Conservation (phyloP, 1,140 invertebrate species). For the Liolophura sinensis region DNA sequence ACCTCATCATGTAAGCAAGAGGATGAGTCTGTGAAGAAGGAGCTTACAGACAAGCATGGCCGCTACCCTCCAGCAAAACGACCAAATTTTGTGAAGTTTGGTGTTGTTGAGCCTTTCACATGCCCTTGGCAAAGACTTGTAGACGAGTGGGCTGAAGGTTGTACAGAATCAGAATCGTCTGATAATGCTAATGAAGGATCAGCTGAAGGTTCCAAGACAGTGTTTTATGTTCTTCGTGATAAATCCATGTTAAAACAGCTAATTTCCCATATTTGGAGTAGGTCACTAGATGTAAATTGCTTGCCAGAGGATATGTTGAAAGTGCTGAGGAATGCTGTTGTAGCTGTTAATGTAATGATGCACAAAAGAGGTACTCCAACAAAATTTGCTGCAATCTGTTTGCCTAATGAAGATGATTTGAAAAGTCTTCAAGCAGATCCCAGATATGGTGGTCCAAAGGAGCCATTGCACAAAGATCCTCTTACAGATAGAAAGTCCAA, state of each 20-base stretch:
- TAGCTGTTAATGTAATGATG: constrained; percentile 40
- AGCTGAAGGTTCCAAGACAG: neutral
- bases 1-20: constrained; percentile 30
- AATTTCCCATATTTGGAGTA: neutral
- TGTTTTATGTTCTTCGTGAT: constrained; percentile 31
- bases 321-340: constrained; percentile 64
- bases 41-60: constrained; percentile 36
- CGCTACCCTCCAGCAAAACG: constrained; percentile 79
- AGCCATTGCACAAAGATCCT: constrained; percentile 65
- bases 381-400: constrained; percentile 42
- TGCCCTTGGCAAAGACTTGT: constrained; percentile 64
- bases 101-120: constrained; percentile 74
- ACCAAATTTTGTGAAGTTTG: constrained; percentile 79
- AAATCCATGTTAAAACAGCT: neutral
- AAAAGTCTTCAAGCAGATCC: constrained; percentile 52
- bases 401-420: constrained; percentile 66
- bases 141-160: constrained; percentile 16
- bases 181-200: constrained; percentile 2
- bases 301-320: constrained; percentile 10
- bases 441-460: constrained; percentile 58
- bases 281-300: neutral
- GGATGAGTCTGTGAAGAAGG: constrained; percentile 13
- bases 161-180: neutral
- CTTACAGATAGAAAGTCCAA: constrained; percentile 62
- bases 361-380: constrained; percentile 36